phyloP scores from a whole-genome alignment of 1,140 invertebrate genomes.

The Tetramorium alpestre region DNA sequence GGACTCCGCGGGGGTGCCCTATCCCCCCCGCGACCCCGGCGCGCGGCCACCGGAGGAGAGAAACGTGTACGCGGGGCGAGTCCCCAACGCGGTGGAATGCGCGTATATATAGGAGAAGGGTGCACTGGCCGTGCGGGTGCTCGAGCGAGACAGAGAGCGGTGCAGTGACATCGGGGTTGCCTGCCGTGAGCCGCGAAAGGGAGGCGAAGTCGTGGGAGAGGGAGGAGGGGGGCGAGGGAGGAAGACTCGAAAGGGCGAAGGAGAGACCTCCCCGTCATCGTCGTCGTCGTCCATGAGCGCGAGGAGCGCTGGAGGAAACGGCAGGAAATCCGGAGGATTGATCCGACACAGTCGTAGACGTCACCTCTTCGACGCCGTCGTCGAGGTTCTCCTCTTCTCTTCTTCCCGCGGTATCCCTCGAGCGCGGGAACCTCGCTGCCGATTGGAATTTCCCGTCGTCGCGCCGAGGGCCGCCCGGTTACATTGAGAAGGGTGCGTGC shows the following conservation, averaged over 20 bases:
- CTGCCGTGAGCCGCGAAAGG: slow-evolving; percentile 32
- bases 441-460: background rate
- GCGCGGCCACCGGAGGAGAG: slow-evolving; percentile 15
- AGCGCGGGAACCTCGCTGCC: background rate
- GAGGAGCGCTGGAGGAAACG: background rate
- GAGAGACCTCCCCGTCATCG: background rate
- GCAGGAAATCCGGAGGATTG: slow-evolving; percentile 10
- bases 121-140: slow-evolving; percentile 53
- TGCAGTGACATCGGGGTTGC: slow-evolving; percentile 59
- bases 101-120: slow-evolving; percentile 55
- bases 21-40: too few species aligned
- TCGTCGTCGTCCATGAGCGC: slow-evolving; percentile 13
- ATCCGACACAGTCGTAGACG: slow-evolving; percentile 27
- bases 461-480: background rate
- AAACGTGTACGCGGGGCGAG: slow-evolving; percentile 42
- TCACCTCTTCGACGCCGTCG: background rate
- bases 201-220: slow-evolving; percentile 17
- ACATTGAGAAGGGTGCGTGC: background rate
- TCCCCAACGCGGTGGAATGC: slow-evolving; percentile 51
- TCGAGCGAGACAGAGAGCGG: slow-evolving; percentile 57
- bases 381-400: background rate
- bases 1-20: too few species aligned
- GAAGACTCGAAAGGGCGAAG: background rate
- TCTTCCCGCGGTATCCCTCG: too few species aligned
- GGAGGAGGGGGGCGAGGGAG: background rate